Evolutionary conservation across 2,888 invertebrate genomes (phyloP).

Genomic region (Rhagonycha lutea): DNA sequence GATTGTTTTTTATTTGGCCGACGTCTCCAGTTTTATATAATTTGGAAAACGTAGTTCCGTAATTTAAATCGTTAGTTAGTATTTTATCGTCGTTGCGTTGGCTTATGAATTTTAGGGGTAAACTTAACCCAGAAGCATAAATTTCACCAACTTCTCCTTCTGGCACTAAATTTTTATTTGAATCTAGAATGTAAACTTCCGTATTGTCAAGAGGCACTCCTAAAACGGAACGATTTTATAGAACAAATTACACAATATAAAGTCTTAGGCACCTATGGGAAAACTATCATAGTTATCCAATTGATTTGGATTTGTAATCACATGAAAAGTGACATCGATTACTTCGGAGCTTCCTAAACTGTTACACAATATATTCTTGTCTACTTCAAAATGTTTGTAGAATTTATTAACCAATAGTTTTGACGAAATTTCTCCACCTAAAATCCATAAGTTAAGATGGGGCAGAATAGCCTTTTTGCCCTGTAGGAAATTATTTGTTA

Average conservation of each 20-base stretch:
- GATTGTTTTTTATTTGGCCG: conserved; percentile 69
- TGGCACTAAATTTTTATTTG: conserved; percentile 71
- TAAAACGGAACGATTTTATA: conserved; percentile 40
- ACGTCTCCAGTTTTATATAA: conserved; percentile 86
- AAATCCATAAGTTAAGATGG: conserved; percentile 78
- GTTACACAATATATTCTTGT: conserved; percentile 73
- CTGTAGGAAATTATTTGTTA: not conserved
- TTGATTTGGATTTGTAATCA: conserved; percentile 65
- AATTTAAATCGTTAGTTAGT: conserved; percentile 74
- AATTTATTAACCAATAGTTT: conserved; percentile 73
- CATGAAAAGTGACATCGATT: conserved; percentile 84
- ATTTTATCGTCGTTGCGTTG: conserved; percentile 75
- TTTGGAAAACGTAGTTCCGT: conserved; percentile 67
- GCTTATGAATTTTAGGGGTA: conserved; percentile 80
- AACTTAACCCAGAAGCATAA: conserved; percentile 77
- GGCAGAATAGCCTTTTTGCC: conserved; percentile 59
- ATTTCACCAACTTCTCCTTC: conserved; percentile 79
- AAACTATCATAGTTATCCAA: conserved; percentile 68
- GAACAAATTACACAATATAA: not conserved
- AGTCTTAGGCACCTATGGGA: conserved; percentile 70
- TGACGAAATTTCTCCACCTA: conserved; percentile 84
- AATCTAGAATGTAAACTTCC: conserved; percentile 76
- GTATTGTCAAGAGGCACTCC: conserved; percentile 81
- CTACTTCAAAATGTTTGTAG: conserved; percentile 71
- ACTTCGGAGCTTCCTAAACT: conserved; percentile 93